Evolutionary conservation across 2,888 invertebrate genomes (phyloP).

Genomic region (Urechis unicinctus): DNA sequence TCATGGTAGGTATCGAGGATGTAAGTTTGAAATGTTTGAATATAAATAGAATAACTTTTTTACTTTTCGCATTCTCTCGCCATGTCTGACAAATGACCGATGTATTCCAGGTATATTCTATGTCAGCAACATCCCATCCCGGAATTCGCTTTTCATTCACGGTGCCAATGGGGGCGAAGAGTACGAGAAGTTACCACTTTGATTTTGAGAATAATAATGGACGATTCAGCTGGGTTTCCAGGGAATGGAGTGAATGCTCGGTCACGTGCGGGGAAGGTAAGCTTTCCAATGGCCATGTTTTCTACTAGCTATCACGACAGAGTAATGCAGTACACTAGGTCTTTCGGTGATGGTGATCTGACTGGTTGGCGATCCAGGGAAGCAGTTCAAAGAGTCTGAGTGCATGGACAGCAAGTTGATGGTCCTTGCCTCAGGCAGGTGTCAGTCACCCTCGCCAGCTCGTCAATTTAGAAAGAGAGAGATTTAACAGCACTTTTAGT

Average conservation of each 20-base stretch:
- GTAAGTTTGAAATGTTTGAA: too few species aligned
- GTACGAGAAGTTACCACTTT: background rate
- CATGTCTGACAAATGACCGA: background rate
- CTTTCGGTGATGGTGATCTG: background rate
- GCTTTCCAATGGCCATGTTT: too few species aligned
- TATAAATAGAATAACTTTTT: background rate
- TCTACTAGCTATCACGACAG: too few species aligned
- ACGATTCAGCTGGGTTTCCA: background rate
- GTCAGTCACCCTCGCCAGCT: too few species aligned
- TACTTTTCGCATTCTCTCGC: background rate
- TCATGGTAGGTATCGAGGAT: slow-evolving; percentile 8
- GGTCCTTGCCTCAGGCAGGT: too few species aligned
- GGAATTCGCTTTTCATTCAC: slow-evolving; percentile 8
- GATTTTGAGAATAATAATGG: background rate
- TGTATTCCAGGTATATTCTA: slow-evolving; percentile 10
- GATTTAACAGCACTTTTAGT: too few species aligned
- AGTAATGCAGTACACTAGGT: too few species aligned
- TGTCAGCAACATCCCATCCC: slow-evolving; percentile 3
- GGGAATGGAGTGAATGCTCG: slow-evolving; percentile 31
- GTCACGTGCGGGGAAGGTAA: slow-evolving; percentile 35
- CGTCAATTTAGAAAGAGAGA: too few species aligned
- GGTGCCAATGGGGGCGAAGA: background rate
- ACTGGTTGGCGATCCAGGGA: background rate
- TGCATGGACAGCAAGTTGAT: background rate
- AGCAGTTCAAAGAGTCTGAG: background rate